Evolutionary conservation across 2,113 vertebrate genomes (phyloP), one percentile per base, ranked within the genome.

Genomic region (Vulpes lagopus): DNA sequence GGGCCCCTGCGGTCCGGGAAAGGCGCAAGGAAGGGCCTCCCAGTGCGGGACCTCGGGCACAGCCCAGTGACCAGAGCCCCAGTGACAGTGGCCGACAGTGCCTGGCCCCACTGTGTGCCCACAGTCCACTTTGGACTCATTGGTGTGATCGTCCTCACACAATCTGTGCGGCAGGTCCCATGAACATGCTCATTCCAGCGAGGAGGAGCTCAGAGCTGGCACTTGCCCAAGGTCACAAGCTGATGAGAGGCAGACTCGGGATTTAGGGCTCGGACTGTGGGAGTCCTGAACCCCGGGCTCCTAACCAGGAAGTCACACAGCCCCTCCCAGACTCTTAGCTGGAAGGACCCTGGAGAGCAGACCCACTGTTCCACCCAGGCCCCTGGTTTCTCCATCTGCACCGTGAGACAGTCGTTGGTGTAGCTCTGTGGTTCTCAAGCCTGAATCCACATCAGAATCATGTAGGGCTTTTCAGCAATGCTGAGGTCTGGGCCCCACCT

Each of bases 301-400:
- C 67, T 19, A 53, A 8, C 80, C 30, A 67, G 81, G 55, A 11
- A 30, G 1, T 49, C 62, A 64, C 79, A 53, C n/a, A 80, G 49
- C 25, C 11, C 53, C 35, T 96, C 88, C 32, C 49, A 81, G 81
- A 14, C 43, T 19, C 9, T 14, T 7, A 10, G 12, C 80, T 30
- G 35, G 55, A 55, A 91, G 32, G 4, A 8, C 5, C 0, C 1
- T 25, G 12, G 51, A 88, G 23, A 23, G 51, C n/a, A 27, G 60
- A 49, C 57, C 65, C n/a, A 51, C 16, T 0, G 11, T 27, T 35
- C 43, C 2, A 0, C 43, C n/a, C 43, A 27, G 9, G 16, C 20
- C 43, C 69, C 60, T 0, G 0, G 43, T 32, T 82, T 59, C 71
- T 55, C 64, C 62, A 59, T 53, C 84, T 85, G 17, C 23, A 23